phyloP scores from a whole-genome alignment of 2,797 vertebrate species.

The Ctenopoma multispine region DNA sequence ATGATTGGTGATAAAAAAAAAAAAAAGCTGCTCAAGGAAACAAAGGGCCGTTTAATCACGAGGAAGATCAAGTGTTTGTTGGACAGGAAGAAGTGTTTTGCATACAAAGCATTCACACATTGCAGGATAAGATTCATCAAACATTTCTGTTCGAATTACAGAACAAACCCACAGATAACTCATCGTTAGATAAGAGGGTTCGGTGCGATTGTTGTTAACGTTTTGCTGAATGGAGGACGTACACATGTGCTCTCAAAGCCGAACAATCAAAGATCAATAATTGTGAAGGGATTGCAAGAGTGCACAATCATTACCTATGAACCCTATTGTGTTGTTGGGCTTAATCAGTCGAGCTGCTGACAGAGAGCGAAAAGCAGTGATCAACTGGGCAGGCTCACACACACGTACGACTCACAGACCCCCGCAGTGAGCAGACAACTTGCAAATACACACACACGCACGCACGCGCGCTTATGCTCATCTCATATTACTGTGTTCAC shows the following conservation, averaged over 20 bases:
- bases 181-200: conserved; percentile 56
- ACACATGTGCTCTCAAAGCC: conserved; percentile 80
- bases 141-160: conserved; percentile 41
- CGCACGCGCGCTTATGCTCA: conserved; percentile 41
- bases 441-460: conserved; percentile 38
- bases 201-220: conserved; percentile 52
- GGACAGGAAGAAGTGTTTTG: conserved; percentile 28
- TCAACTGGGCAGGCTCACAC: conserved; percentile 62
- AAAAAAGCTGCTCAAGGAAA: conserved; percentile 38
- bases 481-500: conserved; percentile 78
- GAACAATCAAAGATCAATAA: conserved; percentile 87
- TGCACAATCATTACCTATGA: conserved; percentile 87
- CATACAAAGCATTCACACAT: conserved; percentile 39
- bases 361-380: conserved; percentile 75
- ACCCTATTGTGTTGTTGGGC: conserved; percentile 83
- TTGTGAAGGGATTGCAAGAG: conserved; percentile 86
- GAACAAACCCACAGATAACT: conserved; percentile 51
- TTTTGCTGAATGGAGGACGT: conserved; percentile 74
- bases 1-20: conserved; percentile 22
- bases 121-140: conserved; percentile 41
- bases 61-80: background rate
- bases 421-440: conserved; percentile 65
- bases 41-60: conserved; percentile 51
- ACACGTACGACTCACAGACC: conserved; percentile 75
- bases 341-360: conserved; percentile 84